Base-by-base conservation (phyloP, 1,140 invertebrate species). In the Mycetomoellerius zeteki region DNA sequence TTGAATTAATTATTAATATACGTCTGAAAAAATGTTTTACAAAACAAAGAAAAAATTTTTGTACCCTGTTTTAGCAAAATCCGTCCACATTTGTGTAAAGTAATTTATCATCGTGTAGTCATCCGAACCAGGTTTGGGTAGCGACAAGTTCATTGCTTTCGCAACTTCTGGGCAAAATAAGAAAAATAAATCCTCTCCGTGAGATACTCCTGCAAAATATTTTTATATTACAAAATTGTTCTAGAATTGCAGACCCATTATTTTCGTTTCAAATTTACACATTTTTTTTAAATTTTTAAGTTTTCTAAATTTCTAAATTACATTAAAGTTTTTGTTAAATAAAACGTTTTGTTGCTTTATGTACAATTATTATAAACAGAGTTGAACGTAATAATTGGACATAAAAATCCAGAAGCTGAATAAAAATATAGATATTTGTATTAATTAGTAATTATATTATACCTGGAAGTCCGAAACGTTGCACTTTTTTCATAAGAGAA, bases 181-280 rank as follows among this genome's bases (percentile, higher is more conserved):
- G 21, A 86, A 94, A 8, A 24, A 1, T 33, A 94, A 21, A 4
- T 95, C 94, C 12, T 94, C 94, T 5, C 69, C 86, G 71, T 95
- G 94, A 4, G 64, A 71, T 0, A 88, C 75, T 50, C 94, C 94
- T 94, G 50, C 10, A 62, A 78, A 67, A 82, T 62, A 19, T 67
- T 12, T 6, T 64, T 50, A n/a, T 14, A 73, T 54, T 77, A 62
- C 47, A 62, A 67, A 47, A 54, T 5, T 14, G 19, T 65, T 71
- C 10, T 33, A 24, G 14, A 24, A 43, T 4, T 76, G 7, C 21
- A 60, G 3, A 19, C 7, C 37, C 1, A 50, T 47, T 1, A 37
- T 71, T 8, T 43, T 43, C 6, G 33, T 27, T 27, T 30, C 0
- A 33, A 72, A 54, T 21, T 65, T 37, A 37, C 0, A 10, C 10